Evolutionary conservation across 2,797 vertebrate genomes (phyloP).

Genomic region (Enteromius fasciolatus): DNA sequence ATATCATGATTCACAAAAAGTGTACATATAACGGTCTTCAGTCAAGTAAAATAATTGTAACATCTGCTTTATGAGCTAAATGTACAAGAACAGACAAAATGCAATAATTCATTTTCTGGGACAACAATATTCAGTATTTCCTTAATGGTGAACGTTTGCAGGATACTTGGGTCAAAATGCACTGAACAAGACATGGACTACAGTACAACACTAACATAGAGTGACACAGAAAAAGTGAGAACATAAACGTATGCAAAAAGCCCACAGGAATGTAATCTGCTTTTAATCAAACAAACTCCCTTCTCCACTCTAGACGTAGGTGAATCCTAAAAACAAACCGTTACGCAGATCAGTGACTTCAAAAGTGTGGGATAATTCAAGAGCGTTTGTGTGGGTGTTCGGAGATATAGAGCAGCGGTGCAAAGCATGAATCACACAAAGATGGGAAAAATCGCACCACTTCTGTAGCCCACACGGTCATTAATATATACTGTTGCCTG

Average conservation of each 20-base stretch:
- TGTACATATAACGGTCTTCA: slow-evolving; percentile 22
- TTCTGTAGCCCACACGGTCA: slow-evolving; percentile 43
- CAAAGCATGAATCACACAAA: slow-evolving; percentile 43
- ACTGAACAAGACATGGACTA: neutral
- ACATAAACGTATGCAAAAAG: neutral
- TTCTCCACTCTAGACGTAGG: neutral
- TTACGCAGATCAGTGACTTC: neutral
- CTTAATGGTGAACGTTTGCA: neutral
- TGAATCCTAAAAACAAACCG: neutral
- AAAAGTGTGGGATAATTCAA: slow-evolving; percentile 21
- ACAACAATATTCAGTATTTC: neutral
- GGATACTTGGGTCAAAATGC: neutral
- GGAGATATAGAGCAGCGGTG: slow-evolving; percentile 5
- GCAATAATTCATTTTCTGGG: neutral
- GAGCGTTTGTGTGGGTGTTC: slow-evolving; percentile 40
- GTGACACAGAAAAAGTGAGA: slow-evolving; percentile 10
- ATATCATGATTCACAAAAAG: slow-evolving; percentile 4
- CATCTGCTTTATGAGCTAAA: neutral
- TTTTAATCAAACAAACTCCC: neutral
- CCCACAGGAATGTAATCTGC: slow-evolving; percentile 4
- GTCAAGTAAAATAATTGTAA: slow-evolving; percentile 15
- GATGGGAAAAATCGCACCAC: slow-evolving; percentile 23
- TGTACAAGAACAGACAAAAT: neutral
- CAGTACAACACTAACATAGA: neutral
- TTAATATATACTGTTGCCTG: slow-evolving; percentile 62